A percentile compares a stretch with the other conserved stretches of the same genome.
Evolutionary conservation across 2,888 invertebrate species (phyloP).

Genomic region (Aelia acuminata): DNA sequence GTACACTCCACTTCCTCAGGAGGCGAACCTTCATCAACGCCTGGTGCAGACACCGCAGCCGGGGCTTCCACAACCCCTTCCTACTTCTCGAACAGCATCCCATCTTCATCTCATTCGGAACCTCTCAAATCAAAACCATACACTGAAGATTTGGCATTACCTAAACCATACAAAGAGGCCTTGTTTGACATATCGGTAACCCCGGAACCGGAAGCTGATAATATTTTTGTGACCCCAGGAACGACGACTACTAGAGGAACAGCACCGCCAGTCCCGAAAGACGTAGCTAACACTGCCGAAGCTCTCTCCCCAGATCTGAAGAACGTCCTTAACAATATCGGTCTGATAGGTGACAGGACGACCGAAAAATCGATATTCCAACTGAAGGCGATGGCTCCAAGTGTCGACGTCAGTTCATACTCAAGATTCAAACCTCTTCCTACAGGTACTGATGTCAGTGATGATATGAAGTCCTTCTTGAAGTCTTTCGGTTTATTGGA

Average conservation of each 20-base stretch:
- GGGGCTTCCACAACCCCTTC: conserved; percentile 12
- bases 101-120: background rate
- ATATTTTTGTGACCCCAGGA: conserved; percentile 55
- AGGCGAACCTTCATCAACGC: background rate
- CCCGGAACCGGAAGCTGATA: background rate
- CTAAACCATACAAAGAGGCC: conserved; percentile 53
- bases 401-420: conserved; percentile 69
- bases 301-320: conserved; percentile 68
- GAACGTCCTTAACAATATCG: conserved; percentile 71
- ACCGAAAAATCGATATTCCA: conserved; percentile 57
- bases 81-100: background rate
- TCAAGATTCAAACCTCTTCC: conserved; percentile 71
- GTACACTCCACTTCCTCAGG: conserved; percentile 60
- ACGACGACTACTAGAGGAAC: conserved; percentile 58
- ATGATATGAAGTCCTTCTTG: conserved; percentile 71
- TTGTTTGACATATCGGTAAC: conserved; percentile 48
- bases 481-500: conserved; percentile 70
- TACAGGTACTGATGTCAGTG: conserved; percentile 67
- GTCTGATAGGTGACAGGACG: conserved; percentile 67
- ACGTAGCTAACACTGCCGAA: conserved; percentile 66
- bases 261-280: conserved; percentile 61
- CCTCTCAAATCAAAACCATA: conserved; percentile 18
- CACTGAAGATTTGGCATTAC: conserved; percentile 28
- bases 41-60: background rate
- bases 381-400: conserved; percentile 65